Conservation (phyloP, 2,113 vertebrate species). For the Elanoides forficatus region DNA sequence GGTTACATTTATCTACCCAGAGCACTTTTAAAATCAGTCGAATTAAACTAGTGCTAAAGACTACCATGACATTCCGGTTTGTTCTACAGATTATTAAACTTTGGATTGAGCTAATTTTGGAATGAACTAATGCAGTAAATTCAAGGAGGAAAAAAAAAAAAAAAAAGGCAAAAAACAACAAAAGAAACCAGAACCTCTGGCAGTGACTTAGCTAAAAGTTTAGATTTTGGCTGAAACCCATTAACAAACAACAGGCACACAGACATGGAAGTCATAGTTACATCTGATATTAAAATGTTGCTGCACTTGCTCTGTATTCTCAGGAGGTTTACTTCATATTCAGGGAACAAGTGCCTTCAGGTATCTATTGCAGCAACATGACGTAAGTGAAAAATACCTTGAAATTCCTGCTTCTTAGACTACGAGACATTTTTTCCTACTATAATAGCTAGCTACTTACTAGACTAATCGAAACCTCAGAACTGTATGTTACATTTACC, state of each 20-base stretch:
- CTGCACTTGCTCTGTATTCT: not conserved
- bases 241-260: not conserved
- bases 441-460: not conserved
- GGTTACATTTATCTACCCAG: not conserved
- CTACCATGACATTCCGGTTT: not conserved
- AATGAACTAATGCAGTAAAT: not conserved
- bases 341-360: not conserved
- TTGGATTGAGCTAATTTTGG: not conserved
- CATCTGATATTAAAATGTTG: not conserved
- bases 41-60: not conserved
- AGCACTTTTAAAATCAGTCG: not conserved
- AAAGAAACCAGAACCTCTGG: not conserved
- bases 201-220: not conserved
- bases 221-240: not conserved
- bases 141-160: too few species aligned
- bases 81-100: not conserved
- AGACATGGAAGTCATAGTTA: not conserved
- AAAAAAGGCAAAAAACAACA: too few species aligned
- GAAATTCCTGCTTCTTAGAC: not conserved
- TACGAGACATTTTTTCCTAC: not conserved
- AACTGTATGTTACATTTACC: not conserved
- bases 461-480: not conserved
- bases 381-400: not conserved
- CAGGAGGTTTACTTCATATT: not conserved
- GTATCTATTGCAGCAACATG: not conserved